A percentile compares a stretch with the other conserved stretches of the same genome.
phyloP scores from a whole-genome alignment of 2,888 invertebrate species.

The Timema cristinae region DNA sequence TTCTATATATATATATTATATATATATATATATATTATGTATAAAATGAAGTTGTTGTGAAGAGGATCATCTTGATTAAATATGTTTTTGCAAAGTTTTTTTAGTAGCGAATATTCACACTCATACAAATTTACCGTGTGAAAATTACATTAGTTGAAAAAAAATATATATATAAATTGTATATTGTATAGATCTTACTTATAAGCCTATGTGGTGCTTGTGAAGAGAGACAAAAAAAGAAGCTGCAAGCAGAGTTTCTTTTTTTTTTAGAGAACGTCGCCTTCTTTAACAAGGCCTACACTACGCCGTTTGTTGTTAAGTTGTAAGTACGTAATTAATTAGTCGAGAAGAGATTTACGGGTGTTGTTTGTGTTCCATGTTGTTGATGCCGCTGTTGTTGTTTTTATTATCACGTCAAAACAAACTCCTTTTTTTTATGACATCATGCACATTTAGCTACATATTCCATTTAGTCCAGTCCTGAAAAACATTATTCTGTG shows the following conservation, averaged over 20 bases:
- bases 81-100: constrained; percentile 14
- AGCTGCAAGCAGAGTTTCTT: constrained; percentile 5
- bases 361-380: constrained; percentile 23
- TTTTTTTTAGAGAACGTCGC: no score
- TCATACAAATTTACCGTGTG: background rate
- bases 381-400: constrained; percentile 27
- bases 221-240: background rate
- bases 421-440: no score
- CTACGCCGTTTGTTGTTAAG: constrained; percentile 17
- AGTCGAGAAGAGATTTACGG: constrained; percentile 22
- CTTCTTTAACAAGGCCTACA: constrained; percentile 24
- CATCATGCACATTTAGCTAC: constrained; percentile 22
- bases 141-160: background rate
- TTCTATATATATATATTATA: constrained; percentile 21
- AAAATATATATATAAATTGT: constrained; percentile 11
- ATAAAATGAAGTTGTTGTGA: constrained; percentile 3
- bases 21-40: constrained; percentile 15
- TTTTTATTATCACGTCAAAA: constrained; percentile 12
- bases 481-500: constrained; percentile 15
- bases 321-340: constrained; percentile 14
- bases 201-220: constrained; percentile 12
- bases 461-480: constrained; percentile 20
- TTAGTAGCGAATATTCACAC: constrained; percentile 4
- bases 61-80: background rate
- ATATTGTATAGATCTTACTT: background rate